Conservation (phyloP, 2,113 vertebrate species). For the Mobula hypostoma region DNA sequence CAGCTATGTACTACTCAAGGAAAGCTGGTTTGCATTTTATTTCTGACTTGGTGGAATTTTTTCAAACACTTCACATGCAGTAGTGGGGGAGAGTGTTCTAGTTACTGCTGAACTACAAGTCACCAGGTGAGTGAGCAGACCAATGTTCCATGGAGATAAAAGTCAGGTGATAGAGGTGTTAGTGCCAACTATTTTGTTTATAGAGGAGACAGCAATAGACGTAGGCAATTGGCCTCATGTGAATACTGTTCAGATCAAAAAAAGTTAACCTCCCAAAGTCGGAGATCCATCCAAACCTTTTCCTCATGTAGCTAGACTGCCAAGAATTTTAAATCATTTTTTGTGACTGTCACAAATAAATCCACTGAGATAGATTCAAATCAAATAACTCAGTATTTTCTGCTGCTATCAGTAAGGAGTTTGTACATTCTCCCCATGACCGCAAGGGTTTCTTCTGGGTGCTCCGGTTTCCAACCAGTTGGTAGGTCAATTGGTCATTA, state of each 20-base stretch:
- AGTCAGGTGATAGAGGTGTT: background rate
- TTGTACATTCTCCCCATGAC: no score
- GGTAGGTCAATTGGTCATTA: no score
- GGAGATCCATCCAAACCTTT: background rate
- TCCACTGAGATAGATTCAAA: no score
- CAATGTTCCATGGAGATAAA: background rate
- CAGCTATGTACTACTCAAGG: background rate
- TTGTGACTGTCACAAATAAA: no score
- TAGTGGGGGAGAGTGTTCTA: background rate
- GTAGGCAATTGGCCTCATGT: background rate
- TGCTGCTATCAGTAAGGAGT: no score
- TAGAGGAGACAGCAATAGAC: background rate
- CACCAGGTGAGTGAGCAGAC: background rate
- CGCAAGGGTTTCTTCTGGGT: no score
- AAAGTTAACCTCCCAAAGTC: background rate
- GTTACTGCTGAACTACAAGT: background rate
- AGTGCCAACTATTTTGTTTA: background rate
- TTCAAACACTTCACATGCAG: background rate
- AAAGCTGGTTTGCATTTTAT: background rate
- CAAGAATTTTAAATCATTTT: background rate
- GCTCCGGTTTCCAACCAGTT: no score
- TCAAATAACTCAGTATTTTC: no score
- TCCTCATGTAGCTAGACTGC: background rate
- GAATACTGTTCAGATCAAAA: background rate
- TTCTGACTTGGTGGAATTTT: background rate